Conservation (phyloP, 2,888 invertebrate genomes). For the Dryocosmus kuriphilus region DNA sequence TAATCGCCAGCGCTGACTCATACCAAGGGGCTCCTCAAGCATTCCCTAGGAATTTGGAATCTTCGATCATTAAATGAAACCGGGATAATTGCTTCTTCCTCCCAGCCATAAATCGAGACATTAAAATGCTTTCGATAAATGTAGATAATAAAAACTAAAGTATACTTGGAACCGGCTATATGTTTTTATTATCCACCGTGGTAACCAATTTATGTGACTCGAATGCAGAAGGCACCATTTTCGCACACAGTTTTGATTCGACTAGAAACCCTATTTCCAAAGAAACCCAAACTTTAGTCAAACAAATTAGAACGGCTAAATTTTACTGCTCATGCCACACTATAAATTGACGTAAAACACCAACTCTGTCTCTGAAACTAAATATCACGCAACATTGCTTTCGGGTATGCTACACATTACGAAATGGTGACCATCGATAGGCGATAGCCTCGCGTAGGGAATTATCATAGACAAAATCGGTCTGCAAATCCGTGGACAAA, state of each 20-base stretch:
- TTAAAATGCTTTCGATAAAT: neutral
- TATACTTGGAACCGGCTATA: neutral
- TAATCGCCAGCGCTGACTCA: slow-evolving; percentile 6
- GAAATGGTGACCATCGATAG: slow-evolving; percentile 21
- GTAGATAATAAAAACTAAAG: neutral
- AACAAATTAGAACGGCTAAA: neutral
- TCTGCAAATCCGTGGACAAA: slow-evolving; percentile 37
- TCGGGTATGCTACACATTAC: neutral
- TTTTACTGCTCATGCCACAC: neutral
- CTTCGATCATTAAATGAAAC: slow-evolving; percentile 16
- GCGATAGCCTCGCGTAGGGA: slow-evolving; percentile 6
- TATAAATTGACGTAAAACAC: neutral
- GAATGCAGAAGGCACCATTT: too few relatives aligned
- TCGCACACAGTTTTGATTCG: too few relatives aligned
- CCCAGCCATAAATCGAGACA: neutral
- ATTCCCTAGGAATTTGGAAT: neutral
- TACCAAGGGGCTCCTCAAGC: neutral
- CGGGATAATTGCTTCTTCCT: slow-evolving; percentile 6
- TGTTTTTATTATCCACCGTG: too few relatives aligned
- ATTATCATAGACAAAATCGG: slow-evolving; percentile 29
- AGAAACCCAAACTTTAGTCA: too few relatives aligned
- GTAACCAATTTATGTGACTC: too few relatives aligned
- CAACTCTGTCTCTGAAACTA: slow-evolving; percentile 4
- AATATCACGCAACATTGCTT: slow-evolving; percentile 31
- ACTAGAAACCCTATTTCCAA: too few relatives aligned